These are phyloP conservation scores for Platycercus adscitus DNA, from an alignment of 2,113 vertebrate genomes.

Conservation along the genomic window DNA sequence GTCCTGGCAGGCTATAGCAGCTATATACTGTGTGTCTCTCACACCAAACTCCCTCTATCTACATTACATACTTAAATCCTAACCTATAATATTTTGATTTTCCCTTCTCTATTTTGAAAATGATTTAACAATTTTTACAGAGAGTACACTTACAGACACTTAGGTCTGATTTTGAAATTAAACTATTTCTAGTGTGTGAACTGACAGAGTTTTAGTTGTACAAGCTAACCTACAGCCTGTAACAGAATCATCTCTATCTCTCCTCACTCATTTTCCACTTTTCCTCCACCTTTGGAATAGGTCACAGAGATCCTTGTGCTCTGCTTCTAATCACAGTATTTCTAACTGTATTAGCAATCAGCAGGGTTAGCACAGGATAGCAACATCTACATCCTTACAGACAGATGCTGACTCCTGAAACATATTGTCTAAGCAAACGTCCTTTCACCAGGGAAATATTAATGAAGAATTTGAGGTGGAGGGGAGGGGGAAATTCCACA, in stretches of 20 bases:
- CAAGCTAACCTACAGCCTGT: neutral
- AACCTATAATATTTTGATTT: neutral
- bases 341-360: neutral
- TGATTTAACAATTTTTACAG: neutral
- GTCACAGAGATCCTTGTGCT: neutral
- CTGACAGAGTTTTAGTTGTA: neutral
- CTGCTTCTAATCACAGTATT: neutral
- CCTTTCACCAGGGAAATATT: slow-evolving; percentile 9
- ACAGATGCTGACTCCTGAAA: neutral
- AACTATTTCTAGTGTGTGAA: neutral
- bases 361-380: neutral
- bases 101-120: neutral
- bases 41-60: neutral
- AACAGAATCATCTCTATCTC: neutral
- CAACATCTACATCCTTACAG: neutral
- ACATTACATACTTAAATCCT: neutral
- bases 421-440: neutral
- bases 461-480: neutral
- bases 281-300: fast-evolving
- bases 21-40: neutral
- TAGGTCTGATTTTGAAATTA: neutral
- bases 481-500: neutral
- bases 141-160: neutral
- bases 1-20: neutral
- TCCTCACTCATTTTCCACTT: neutral